Base-by-base conservation (phyloP, 2,797 vertebrate species). In the Gymnoscopelus microlampas region DNA sequence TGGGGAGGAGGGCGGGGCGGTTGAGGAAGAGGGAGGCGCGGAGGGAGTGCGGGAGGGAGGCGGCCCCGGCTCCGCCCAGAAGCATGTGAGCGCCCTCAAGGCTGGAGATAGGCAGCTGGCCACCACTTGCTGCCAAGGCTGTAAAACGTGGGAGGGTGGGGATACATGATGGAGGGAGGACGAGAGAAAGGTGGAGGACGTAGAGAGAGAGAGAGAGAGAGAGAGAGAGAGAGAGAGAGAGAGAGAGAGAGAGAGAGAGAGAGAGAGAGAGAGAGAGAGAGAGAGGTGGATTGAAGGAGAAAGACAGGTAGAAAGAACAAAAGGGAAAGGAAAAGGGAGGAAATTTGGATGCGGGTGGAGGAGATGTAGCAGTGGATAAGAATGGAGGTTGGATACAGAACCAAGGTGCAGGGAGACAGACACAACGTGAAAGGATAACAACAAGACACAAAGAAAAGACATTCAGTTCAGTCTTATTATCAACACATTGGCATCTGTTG, bases 111-210 rank as follows among this genome's bases (percentile, higher is more conserved):
- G 95, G 80, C 83, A 96, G 93, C 84, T 95, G 95, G 68, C 95
- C 95, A 80, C 95, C 87, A 89, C 92, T 94, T 89, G 95, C 95
- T 81, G 95, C 95, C 90, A 97, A 90, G 47, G 95, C 96, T 96
- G 91, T 39, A 64, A 70, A 79, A 76, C 77, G 66, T 75, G 5
- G 2, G 15, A 19, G 19, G 19, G 19, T 19, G 19, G 10, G 19
- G 23, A 24, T 15, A 14, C n/a, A 53, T 35, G 57, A 19, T 9
- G 35, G 60, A 39, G 12, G 35, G 66, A 76, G 71, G 79, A 75
- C 75, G 68, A 76, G 57, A 19, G 39, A 35, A 11, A 15, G 39
- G 19, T 13, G 24, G 19, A 19, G 19, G n/a, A n/a, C n/a, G n/a
- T n/a, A 19, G 19, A 19, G 1, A 19, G 19, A 19, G 1, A 19